A percentile compares a stretch with the other conserved stretches of the same genome.
Conservation (phyloP, 2,113 vertebrate genomes). For the Cephalopterus ornatus region DNA sequence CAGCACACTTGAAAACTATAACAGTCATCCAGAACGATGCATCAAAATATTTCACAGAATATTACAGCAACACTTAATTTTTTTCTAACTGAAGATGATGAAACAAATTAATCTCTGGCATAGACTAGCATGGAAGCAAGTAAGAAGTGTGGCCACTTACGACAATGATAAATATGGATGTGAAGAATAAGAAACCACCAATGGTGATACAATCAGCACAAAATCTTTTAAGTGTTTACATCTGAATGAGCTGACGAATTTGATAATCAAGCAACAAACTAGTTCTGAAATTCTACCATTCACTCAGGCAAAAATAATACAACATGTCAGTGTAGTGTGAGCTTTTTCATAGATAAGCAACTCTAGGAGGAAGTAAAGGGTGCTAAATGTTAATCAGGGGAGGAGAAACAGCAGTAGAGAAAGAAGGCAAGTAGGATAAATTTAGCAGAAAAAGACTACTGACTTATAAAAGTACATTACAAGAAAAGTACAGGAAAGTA, state of each 20-base stretch:
- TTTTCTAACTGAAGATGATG: background rate
- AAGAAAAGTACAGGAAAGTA: background rate
- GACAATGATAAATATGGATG: background rate
- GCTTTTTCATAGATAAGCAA: background rate
- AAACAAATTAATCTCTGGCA: background rate
- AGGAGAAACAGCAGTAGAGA: background rate
- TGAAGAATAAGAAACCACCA: background rate
- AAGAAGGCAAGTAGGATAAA: background rate
- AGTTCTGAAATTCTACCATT: background rate
- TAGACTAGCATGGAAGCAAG: background rate
- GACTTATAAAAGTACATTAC: background rate
- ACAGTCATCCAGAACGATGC: background rate
- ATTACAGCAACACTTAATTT: background rate
- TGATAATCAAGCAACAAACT: background rate
- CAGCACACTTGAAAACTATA: no score
- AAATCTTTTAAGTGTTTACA: background rate
- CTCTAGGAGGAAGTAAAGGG: background rate
- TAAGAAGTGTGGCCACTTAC: background rate
- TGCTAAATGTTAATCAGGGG: background rate
- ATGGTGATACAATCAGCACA: background rate
- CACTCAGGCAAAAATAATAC: background rate
- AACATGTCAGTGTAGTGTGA: background rate
- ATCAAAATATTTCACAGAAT: background rate
- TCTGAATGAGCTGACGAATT: background rate
- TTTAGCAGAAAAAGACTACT: background rate